phyloP scores from a whole-genome alignment of 2,113 vertebrate genomes.

The Albula goreensis region DNA sequence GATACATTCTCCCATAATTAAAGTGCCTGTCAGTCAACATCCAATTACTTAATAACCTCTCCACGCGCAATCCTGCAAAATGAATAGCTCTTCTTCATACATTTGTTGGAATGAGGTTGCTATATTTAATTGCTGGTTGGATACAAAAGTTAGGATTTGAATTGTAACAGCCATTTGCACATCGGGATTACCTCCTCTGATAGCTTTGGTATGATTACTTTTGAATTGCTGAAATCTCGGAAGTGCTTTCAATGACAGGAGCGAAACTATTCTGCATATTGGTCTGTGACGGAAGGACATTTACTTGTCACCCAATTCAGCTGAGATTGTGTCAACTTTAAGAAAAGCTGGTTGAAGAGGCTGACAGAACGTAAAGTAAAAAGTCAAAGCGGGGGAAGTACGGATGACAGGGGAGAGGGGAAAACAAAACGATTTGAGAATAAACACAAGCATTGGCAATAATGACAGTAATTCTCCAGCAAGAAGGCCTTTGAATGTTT shows the following conservation, averaged over 20 bases:
- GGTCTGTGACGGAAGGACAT: neutral
- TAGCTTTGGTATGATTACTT: neutral
- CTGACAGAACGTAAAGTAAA: neutral
- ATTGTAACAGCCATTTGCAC: neutral
- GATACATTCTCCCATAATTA: neutral
- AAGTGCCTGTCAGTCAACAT: neutral
- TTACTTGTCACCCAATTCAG: neutral
- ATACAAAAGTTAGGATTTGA: neutral
- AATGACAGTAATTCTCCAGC: neutral
- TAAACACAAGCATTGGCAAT: neutral
- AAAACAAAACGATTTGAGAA: neutral
- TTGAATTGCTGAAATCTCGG: neutral
- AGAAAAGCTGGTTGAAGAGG: neutral
- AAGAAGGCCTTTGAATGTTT: neutral
- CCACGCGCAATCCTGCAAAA: neutral
- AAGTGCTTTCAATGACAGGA: neutral
- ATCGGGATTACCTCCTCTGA: neutral
- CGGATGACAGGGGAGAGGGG: neutral
- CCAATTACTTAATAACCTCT: conserved; percentile 1
- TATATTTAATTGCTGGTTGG: neutral
- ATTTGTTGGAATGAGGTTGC: neutral
- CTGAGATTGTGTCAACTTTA: neutral
- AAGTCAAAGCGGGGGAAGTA: neutral
- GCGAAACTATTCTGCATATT: neutral
- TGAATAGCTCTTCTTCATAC: neutral